Evolutionary conservation across 1,140 invertebrate species (phyloP).

Genomic region (Drosophila melanica): DNA sequence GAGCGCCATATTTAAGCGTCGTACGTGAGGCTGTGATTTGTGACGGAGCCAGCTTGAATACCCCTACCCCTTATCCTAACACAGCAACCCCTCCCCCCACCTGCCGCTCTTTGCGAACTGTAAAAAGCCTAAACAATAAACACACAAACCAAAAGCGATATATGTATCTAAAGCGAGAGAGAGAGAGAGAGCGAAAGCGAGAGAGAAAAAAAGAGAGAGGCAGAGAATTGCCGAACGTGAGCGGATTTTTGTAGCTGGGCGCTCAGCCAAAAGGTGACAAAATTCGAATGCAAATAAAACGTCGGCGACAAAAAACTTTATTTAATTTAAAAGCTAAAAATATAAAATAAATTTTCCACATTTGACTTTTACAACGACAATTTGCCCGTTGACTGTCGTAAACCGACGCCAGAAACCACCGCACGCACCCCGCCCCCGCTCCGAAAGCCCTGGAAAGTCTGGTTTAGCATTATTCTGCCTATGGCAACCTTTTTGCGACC

Average conservation of each 20-base stretch:
- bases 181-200: neutral
- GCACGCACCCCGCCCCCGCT: neutral
- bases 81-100: neutral
- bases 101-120: neutral
- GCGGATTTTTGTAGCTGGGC: conserved; percentile 55
- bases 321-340: conserved; percentile 78
- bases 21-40: conserved; percentile 75
- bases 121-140: conserved; percentile 79
- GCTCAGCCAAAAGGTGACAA: conserved; percentile 60
- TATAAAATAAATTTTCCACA: conserved; percentile 80
- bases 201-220: conserved; percentile 1
- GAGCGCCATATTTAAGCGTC: conserved; percentile 74
- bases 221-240: conserved; percentile 53
- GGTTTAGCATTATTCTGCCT: conserved; percentile 33
- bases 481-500: conserved; percentile 48
- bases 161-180: neutral
- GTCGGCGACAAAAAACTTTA: conserved; percentile 62
- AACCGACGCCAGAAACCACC: conserved; percentile 31
- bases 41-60: conserved; percentile 32
- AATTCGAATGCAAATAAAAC: conserved; percentile 72
- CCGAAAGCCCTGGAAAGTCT: too few species aligned
- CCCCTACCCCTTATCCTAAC: neutral
- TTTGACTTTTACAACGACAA: conserved; percentile 80
- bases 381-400: conserved; percentile 69
- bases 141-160: conserved; percentile 24